Evolutionary conservation across 2,888 invertebrate species (phyloP).

Genomic region (Synanthedon vespiformis): DNA sequence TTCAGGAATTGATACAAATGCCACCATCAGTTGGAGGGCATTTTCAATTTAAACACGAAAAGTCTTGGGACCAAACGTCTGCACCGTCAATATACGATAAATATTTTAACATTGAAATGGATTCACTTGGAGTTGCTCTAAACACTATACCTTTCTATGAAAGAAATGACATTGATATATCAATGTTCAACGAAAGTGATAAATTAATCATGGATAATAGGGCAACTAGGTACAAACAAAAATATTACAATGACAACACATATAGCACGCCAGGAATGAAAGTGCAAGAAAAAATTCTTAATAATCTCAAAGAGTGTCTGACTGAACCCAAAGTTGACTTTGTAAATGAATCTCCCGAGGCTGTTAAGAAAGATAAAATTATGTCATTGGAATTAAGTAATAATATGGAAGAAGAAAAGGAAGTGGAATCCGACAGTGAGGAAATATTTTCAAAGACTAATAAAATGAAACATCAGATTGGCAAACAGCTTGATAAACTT

Average conservation of each 20-base stretch:
- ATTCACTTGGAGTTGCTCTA: constrained; percentile 40
- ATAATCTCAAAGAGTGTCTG: constrained; percentile 17
- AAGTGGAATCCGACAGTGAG: background rate
- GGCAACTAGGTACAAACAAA: constrained; percentile 47
- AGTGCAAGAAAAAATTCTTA: constrained; percentile 33
- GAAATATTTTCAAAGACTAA: background rate
- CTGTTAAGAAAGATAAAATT: too few species aligned
- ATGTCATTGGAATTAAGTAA: background rate
- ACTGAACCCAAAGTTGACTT: background rate
- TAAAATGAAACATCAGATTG: background rate
- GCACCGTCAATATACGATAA: constrained; percentile 52
- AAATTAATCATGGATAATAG: constrained; percentile 47
- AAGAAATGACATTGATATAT: constrained; percentile 40
- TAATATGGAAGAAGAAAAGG: background rate
- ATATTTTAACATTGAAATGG: constrained; percentile 56
- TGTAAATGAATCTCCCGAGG: too few species aligned
- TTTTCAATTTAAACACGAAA: constrained; percentile 67
- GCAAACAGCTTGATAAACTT: background rate
- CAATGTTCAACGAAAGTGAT: constrained; percentile 42
- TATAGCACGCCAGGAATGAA: constrained; percentile 41
- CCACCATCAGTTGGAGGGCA: constrained; percentile 55
- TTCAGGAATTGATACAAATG: constrained; percentile 53
- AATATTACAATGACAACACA: constrained; percentile 47
- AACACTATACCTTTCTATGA: constrained; percentile 54
- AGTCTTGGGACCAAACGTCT: constrained; percentile 49